Base-by-base conservation (phyloP, 2,888 invertebrate genomes). In the Tridacna gigas region DNA sequence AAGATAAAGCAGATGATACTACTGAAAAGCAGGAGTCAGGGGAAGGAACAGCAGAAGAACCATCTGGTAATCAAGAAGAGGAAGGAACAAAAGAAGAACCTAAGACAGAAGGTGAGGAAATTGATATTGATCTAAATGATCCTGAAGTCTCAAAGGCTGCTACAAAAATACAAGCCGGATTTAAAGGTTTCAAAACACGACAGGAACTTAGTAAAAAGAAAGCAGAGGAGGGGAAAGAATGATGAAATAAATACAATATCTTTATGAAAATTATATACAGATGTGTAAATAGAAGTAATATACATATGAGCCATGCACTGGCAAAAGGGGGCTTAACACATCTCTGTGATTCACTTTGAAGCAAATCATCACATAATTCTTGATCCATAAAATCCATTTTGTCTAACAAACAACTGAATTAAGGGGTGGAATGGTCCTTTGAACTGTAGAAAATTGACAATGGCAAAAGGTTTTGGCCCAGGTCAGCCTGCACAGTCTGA, bases 41-140 rank as follows among this genome's bases (percentile, higher is more conserved):
- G 20, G 75, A 76, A 71, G 66, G 66, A 48, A 71, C 73, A 60
- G 13, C 71, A 25, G 77, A 82, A 74, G 60, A 77, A 76, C 22
- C 77, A 71, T 37, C 37, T 37, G 37, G 37, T 37, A 71, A 80
- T 18, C 45, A 60, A 74, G 73, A 84, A 28, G 71, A 80, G 66
- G 61, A 28, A 80, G 60, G 45, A 45, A 73, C 61, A 26, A 25
- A 83, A 69, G 47, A 71, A 48, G 78, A 75, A 20, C 73, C 80
- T 25, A 86, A 82, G 37, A 80, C 76, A 65, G 80, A 86, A 80
- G 90, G 91, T 78, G 93, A 93, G 82, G 88, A 89, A 76, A 81
- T 92, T 37, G 93, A 94, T 88, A 94, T 94, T 86, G 94, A 94
- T 86, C 90, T 94, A 51, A 89, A 89, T 79, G 93, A 94, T 82